Evolutionary conservation across 2,797 vertebrate genomes (phyloP).

Genomic region (Acrocephalus scirpaceus): DNA sequence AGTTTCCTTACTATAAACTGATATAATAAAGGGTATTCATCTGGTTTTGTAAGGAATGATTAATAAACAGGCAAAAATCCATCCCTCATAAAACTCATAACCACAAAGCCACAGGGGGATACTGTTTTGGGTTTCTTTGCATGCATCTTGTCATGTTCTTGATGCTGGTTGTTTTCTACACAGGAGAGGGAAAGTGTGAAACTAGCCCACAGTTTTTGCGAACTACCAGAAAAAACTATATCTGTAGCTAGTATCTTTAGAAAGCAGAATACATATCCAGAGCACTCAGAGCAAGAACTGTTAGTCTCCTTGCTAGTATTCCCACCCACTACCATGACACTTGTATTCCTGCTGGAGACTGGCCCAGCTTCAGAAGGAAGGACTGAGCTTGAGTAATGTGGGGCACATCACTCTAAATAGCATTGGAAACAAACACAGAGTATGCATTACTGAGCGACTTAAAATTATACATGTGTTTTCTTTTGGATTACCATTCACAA

Average conservation of each 20-base stretch:
- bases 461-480: not conserved
- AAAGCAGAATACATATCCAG: slow-evolving; percentile 5
- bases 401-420: slow-evolving; percentile 5
- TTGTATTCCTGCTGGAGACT: slow-evolving; percentile 25
- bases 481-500: not conserved
- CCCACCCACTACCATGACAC: slow-evolving; percentile 34
- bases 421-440: not conserved
- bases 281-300: not conserved
- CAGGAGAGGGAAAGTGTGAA: slow-evolving; percentile 24
- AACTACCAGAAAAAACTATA: not conserved
- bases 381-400: not conserved
- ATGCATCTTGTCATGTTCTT: not conserved
- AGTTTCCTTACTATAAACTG: not conserved
- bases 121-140: not conserved
- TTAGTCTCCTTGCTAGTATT: slow-evolving; percentile 11
- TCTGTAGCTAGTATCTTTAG: slow-evolving; percentile 45
- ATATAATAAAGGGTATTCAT: not conserved
- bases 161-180: not conserved
- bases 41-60: not conserved
- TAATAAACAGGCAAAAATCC: not conserved
- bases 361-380: slow-evolving; percentile 18
- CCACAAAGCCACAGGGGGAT: not conserved
- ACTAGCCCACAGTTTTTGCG: slow-evolving; percentile 20
- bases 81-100: not conserved
- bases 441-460: not conserved